Conservation (phyloP, 2,888 invertebrate genomes). For the Orthosia incerta region DNA sequence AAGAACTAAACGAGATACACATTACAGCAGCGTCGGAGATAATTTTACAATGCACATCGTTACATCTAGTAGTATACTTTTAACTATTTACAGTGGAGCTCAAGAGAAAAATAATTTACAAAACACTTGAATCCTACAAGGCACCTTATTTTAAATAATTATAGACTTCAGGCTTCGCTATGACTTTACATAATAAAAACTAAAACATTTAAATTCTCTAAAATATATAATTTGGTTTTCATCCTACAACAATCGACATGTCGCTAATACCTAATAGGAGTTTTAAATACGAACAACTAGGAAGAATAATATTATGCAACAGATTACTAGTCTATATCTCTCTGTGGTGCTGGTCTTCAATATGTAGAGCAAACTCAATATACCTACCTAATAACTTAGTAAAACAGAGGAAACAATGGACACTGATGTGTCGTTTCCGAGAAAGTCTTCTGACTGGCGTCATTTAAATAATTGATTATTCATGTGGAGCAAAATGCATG, state of each 20-base stretch:
- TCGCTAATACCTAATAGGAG: conserved; percentile 90
- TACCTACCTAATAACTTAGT: conserved; percentile 53
- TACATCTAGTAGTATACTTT: conserved; percentile 89
- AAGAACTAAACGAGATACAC: conserved; percentile 80
- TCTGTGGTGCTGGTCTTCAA: conserved; percentile 82
- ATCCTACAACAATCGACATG: conserved; percentile 89
- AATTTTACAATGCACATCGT: conserved; percentile 85
- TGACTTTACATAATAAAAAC: conserved; percentile 90
- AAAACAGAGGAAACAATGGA: conserved; percentile 75
- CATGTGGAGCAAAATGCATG: conserved; percentile 88
- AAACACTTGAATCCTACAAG: conserved; percentile 87
- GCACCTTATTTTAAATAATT: conserved; percentile 90
- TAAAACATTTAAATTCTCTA: conserved; percentile 90
- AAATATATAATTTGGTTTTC: conserved; percentile 91
- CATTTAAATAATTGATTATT: conserved; percentile 91
- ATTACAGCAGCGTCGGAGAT: conserved; percentile 82
- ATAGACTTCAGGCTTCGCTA: conserved; percentile 90
- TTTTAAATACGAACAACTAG: conserved; percentile 90
- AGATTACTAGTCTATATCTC: conserved; percentile 86
- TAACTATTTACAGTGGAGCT: conserved; percentile 89
- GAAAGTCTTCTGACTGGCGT: conserved; percentile 86
- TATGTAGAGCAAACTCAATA: conserved; percentile 67
- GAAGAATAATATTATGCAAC: conserved; percentile 90
- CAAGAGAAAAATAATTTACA: conserved; percentile 87
- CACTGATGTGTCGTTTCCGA: conserved; percentile 76